Evolutionary conservation across 2,113 vertebrate species (phyloP).

Genomic region (Struthidea cinerea): DNA sequence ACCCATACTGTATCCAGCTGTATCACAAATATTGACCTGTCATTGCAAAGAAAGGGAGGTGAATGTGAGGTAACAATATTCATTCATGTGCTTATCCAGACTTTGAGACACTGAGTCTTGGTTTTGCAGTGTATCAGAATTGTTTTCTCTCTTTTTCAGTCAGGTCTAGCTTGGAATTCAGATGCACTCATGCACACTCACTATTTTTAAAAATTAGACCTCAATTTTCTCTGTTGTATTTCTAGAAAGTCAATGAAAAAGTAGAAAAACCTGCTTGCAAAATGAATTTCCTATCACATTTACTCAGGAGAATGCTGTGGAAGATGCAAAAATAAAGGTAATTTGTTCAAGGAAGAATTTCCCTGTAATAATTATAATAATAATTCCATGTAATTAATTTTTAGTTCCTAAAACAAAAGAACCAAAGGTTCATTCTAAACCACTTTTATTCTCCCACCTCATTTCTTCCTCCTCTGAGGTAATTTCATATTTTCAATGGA

Average conservation of each 20-base stretch:
- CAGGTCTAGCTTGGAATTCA: background rate
- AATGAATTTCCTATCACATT: background rate
- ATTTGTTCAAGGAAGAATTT: background rate
- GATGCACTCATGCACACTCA: background rate
- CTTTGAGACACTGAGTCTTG: background rate
- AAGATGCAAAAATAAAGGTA: background rate
- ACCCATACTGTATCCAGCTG: background rate
- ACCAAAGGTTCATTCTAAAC: background rate
- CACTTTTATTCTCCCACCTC: background rate
- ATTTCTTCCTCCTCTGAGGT: background rate
- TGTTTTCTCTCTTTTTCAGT: background rate
- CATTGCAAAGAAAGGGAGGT: background rate
- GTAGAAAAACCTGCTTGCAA: background rate
- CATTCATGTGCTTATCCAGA: background rate
- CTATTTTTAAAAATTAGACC: background rate
- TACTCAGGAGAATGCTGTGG: background rate
- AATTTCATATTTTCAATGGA: background rate
- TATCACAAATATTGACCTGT: constrained; percentile 28
- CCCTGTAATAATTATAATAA: background rate
- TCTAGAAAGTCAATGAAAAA: background rate
- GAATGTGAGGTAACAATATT: background rate
- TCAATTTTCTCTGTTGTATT: background rate
- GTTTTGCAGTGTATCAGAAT: background rate
- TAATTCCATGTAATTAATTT: background rate
- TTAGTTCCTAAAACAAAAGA: background rate